A percentile compares a stretch with the other conserved stretches of the same genome.
These are phyloP conservation scores for Lysiphlebus fabarum DNA, from an alignment of 1,140 invertebrate genomes.

Conservation along the genomic window DNA sequence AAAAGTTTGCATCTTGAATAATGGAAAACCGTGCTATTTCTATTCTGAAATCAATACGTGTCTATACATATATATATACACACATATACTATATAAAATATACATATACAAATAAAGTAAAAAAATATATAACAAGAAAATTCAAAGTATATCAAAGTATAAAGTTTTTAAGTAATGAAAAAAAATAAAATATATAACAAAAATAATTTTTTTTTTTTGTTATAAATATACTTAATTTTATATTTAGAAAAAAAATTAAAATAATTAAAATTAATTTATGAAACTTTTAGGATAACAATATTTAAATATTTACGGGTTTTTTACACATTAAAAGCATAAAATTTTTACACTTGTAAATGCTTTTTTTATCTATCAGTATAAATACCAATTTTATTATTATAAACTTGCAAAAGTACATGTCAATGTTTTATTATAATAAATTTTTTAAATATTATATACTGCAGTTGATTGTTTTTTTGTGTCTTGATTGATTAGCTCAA, in stretches of 20 bases:
- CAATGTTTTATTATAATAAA: background rate
- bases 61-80: too few relatives aligned
- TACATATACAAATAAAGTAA: conserved; percentile 18
- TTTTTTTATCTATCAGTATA: too few relatives aligned
- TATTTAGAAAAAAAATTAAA: too few relatives aligned
- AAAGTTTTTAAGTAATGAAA: background rate
- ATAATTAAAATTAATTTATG: too few relatives aligned
- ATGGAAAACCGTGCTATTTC: conserved; percentile 40
- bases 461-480: background rate
- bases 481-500: background rate
- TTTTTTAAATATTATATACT: background rate
- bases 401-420: background rate
- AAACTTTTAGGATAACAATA: too few relatives aligned
- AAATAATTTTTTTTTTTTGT: too few relatives aligned
- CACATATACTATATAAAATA: conserved; percentile 17
- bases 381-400: too few relatives aligned
- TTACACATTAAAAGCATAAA: too few relatives aligned
- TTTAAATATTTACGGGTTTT: too few relatives aligned
- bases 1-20: conserved; percentile 39
- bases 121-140: background rate
- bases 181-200: too few relatives aligned
- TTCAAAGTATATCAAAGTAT: background rate
- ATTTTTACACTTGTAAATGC: too few relatives aligned
- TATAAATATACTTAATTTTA: too few relatives aligned
- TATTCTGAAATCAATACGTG: conserved; percentile 40